phyloP scores from a whole-genome alignment of 1,140 invertebrate genomes.

The Dufourea novaeangliae region DNA sequence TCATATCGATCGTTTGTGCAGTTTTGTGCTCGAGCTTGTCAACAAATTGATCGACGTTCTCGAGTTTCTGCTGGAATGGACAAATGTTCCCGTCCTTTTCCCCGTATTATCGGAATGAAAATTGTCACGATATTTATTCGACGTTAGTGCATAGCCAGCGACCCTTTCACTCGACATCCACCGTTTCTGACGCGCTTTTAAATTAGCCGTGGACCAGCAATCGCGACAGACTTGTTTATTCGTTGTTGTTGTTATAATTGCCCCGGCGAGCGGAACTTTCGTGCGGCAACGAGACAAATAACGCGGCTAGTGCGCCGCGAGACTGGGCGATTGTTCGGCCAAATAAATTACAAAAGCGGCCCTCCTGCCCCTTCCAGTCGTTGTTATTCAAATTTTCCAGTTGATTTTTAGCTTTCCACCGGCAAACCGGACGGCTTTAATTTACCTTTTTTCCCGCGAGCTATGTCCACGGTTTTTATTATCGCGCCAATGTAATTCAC shows the following conservation, averaged over 20 bases:
- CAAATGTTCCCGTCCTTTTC: background rate
- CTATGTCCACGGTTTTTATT: background rate
- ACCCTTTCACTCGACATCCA: background rate
- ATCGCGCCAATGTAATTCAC: slow-evolving; percentile 7
- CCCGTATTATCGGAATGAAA: background rate
- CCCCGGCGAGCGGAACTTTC: slow-evolving; percentile 22
- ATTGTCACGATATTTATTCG: background rate
- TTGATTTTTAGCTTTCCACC: slow-evolving; percentile 12
- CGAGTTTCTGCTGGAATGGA: background rate
- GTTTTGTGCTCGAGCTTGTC: background rate
- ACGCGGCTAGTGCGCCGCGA: background rate
- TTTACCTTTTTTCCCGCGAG: slow-evolving; percentile 4
- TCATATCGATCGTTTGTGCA: too few species aligned
- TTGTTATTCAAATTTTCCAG: slow-evolving; percentile 48
- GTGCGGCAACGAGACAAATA: slow-evolving; percentile 32
- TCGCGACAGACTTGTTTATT: background rate
- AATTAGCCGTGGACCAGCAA: background rate
- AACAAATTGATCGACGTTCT: background rate
- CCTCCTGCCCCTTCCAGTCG: too few species aligned
- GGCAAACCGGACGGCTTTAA: slow-evolving; percentile 18
- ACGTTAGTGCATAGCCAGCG: background rate
- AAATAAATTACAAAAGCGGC: slow-evolving; percentile 40
- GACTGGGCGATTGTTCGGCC: slow-evolving; percentile 16
- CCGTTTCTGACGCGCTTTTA: background rate
- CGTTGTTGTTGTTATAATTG: slow-evolving; percentile 26